Evolutionary conservation across 2,888 invertebrate genomes (phyloP).

Genomic region (Hecatera dysodea): DNA sequence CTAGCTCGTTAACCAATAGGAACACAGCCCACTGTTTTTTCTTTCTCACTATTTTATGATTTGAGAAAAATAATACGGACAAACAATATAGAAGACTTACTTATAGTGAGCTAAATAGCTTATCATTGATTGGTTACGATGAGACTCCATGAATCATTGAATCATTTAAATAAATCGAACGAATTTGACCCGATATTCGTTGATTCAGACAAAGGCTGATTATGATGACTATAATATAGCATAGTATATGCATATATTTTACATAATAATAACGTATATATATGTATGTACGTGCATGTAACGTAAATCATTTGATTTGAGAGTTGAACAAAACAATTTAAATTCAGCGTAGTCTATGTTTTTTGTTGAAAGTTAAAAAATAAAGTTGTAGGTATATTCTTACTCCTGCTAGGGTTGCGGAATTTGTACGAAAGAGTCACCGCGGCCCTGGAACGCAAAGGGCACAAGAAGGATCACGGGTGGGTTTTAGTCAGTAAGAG

Average conservation of each 20-base stretch:
- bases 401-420: too few species aligned
- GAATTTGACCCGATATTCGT: constrained; percentile 27
- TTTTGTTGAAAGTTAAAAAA: neutral
- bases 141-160: constrained; percentile 14
- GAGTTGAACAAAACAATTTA: neutral
- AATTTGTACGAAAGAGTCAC: too few species aligned
- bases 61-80: neutral
- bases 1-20: too few species aligned
- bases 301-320: constrained; percentile 13
- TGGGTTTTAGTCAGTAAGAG: too few species aligned
- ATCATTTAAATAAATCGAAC: constrained; percentile 24
- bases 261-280: too few species aligned
- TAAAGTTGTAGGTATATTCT: neutral
- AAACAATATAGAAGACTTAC: neutral
- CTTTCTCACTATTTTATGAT: neutral
- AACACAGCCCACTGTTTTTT: too few species aligned
- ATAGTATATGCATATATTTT: too few species aligned
- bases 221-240: neutral
- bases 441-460: too few species aligned
- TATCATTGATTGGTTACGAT: neutral
- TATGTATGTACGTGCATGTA: neutral
- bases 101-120: neutral
- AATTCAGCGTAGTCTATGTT: neutral
- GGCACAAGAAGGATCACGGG: too few species aligned
- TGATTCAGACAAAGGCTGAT: neutral